These are phyloP conservation scores for Acronicta leporina DNA, from an alignment of 2,888 invertebrate species.

Conservation along the genomic window DNA sequence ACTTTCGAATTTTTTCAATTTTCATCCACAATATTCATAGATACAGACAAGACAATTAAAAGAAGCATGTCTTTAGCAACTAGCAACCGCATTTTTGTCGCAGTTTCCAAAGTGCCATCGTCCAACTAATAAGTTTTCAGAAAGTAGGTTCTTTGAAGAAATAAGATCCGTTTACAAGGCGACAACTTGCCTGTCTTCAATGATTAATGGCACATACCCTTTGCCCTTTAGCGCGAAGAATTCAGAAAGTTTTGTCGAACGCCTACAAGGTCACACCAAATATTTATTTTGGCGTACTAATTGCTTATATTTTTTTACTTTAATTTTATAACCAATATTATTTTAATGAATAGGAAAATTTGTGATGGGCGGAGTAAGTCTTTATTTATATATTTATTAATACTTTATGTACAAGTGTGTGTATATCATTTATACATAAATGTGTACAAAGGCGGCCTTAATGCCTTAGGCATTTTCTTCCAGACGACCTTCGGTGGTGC, in stretches of 20 bases:
- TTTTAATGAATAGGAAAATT: conserved; percentile 4
- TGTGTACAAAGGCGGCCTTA: too few relatives aligned
- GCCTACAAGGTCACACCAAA: conserved; percentile 37
- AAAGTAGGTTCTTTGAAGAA: conserved; percentile 32
- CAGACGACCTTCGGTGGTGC: too few relatives aligned
- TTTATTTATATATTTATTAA: too few relatives aligned
- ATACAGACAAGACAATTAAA: too few relatives aligned
- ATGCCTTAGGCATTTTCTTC: too few relatives aligned
- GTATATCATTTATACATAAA: too few relatives aligned
- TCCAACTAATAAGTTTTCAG: conserved; percentile 2
- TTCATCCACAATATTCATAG: too few relatives aligned
- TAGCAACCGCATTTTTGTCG: background rate
- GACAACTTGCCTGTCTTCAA: conserved; percentile 56
- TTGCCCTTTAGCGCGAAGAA: conserved; percentile 46
- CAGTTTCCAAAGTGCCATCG: conserved; percentile 1
- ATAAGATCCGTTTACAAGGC: conserved; percentile 52
- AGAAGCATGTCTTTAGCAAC: background rate
- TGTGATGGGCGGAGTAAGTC: too few relatives aligned
- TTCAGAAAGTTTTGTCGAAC: conserved; percentile 40
- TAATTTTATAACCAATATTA: conserved; percentile 24
- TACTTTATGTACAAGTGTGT: too few relatives aligned
- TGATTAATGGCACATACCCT: conserved; percentile 58
- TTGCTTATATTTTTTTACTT: conserved; percentile 51
- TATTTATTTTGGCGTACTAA: conserved; percentile 49
- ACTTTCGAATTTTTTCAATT: too few relatives aligned